Base-by-base conservation (phyloP, 2,797 vertebrate genomes). In the Protonibea diacanthus region DNA sequence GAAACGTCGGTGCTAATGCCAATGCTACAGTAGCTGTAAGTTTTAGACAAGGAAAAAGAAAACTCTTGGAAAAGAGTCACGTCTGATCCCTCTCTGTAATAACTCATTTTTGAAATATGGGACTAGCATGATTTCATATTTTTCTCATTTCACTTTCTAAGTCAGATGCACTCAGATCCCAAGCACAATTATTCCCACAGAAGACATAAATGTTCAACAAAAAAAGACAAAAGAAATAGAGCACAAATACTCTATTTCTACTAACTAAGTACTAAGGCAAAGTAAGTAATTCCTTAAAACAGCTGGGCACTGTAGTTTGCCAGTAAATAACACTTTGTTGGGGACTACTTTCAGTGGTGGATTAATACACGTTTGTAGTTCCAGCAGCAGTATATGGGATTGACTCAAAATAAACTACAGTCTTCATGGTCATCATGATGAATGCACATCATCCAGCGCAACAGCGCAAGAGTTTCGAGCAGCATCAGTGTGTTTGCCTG, bases 341-440 rank as follows among this genome's bases (percentile, higher is more conserved):
- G 11, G 27, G 53, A 53, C 65, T 68, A 56, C 29, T 77, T 62
- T 59, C 44, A 45, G 20, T 1, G 1, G 55, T 48, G 33, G 59
- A 71, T 74, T 49, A 62, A 53, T 21, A 52, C 38, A 38, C 58
- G 59, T 33, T 58, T 60, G 29, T 13, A 42, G 6, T 57, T 44
- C 17, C 1, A 4, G 3, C 45, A 71, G 47, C 40, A 60, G 38
- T n/a, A 51, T 17, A 15, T 47, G 40, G 25, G 12, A 65, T 3
- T 49, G 3, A 4, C 1, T 45, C 15, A 23, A 21, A 18, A 23
- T 3, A 38, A 58, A 70, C 38, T 55, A 40, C n/a, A 20, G 6
- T 20, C 40, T n/a, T 45, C 25, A 29, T 11, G 17, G 29, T 68
- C 38, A 47, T 57, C 18, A 13, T 40, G 7, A 23, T 40, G n/a